A percentile compares a stretch with the other conserved stretches of the same genome.
Evolutionary conservation across 35 echinoderm and acorn worm genomes (phyloP).

Genomic region (Hemicentrotus pulcherrimus): DNA sequence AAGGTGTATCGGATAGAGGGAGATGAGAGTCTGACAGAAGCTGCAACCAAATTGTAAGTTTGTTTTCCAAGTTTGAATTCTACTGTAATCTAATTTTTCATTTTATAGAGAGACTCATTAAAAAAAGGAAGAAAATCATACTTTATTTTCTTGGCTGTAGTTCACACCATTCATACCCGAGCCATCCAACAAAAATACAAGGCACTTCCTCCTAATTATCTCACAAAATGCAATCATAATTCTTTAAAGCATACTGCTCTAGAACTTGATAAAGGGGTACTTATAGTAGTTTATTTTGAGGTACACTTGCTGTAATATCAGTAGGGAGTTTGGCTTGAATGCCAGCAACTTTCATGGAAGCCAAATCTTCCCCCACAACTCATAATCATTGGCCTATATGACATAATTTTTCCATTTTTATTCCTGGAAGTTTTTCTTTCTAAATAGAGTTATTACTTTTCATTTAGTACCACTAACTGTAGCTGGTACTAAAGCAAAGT

Average conservation of each 20-base stretch:
- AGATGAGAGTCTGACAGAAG: constrained; percentile 84
- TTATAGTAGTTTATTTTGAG: not conserved
- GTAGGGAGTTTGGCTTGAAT: not conserved
- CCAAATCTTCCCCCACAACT: too few species aligned
- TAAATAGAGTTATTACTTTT: too few species aligned
- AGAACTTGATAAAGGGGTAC: not conserved
- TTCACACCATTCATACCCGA: not conserved
- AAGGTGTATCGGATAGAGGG: constrained; percentile 97
- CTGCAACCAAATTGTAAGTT: constrained; percentile 94
- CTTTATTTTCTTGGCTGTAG: not conserved
- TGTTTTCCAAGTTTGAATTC: not conserved
- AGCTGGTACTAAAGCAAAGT: too few species aligned
- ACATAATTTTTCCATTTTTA: too few species aligned
- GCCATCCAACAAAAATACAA: not conserved
- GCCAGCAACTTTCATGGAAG: too few species aligned
- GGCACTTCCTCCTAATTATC: not conserved
- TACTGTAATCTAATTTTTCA: too few species aligned
- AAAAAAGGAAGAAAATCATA: too few species aligned
- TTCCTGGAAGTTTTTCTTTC: too few species aligned
- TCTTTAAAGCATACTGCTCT: not conserved
- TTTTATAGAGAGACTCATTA: too few species aligned
- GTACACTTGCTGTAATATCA: not conserved
- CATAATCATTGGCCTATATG: too few species aligned
- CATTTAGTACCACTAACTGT: too few species aligned
- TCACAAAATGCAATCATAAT: not conserved